Evolutionary conservation across 2,113 vertebrate genomes (phyloP), one percentile per base, ranked within the genome.

Genomic region (Stegostoma tigrinum): DNA sequence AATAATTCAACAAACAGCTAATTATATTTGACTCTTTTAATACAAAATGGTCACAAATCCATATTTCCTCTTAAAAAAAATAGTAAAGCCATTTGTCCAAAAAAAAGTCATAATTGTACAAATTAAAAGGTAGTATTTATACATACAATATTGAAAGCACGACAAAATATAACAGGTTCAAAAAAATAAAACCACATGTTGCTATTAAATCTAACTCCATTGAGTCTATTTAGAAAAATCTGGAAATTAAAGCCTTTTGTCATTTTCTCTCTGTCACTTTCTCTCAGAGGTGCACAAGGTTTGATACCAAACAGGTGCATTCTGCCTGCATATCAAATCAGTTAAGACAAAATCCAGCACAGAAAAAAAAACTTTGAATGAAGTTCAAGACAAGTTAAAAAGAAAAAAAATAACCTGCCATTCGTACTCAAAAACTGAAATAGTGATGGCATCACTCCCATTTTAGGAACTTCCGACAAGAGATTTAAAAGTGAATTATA

Each of bases 41-140:
- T 95, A 95, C 94, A 95, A 95, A 95, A 72, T 95, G 94, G 93
- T 95, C 94, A 95, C 94, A 95, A 95, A 95, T 72, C 94, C 38
- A 95, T 95, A 52, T 95, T 95, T 70, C 27, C 23, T 72, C 45
- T 70, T 93, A 42, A 72, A 95, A 95, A 95, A 95, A 95, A 95
- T 75, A 95, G 72, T 95, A 72, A 95, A 95, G 94, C 94, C 94
- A 72, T 95, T 68, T 95, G 68, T 75, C 94, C 94, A 95, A 95
- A 95, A 66, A 95, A 80, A 94, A 48, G 67, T 95, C 94, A 72
- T 72, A 95, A 95, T 95, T 95, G 94, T 95, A 95, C 94, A 95
- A 95, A 75, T 95, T 95, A 72, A 95, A 95, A 95, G 94, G 68
- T 52, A 95, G 72, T 95, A 95, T 95, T 95, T 95, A 95, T 95